Percentiles rank a stretch among this genome's conserved stretches.
These are phyloP conservation scores for Pasiphila rectangulata DNA, from an alignment of 2,888 invertebrate genomes.

Conservation along the genomic window DNA sequence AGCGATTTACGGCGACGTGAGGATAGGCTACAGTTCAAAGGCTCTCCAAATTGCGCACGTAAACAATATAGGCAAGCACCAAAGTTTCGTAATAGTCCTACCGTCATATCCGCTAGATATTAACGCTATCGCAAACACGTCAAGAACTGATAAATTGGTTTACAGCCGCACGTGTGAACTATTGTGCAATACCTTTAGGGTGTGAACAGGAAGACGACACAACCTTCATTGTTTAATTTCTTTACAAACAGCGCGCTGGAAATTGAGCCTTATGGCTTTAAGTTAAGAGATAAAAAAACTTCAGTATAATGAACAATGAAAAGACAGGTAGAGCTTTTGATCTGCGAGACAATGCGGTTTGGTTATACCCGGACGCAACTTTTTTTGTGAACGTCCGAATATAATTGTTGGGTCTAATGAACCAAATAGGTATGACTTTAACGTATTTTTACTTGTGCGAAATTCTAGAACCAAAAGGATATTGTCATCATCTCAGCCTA, in stretches of 20 bases:
- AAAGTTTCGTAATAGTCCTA: slow-evolving; percentile 20
- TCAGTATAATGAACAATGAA: slow-evolving; percentile 11
- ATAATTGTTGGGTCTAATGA: no score
- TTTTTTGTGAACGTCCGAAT: slow-evolving; percentile 4
- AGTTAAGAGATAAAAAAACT: slow-evolving; percentile 10
- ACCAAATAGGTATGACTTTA: no score
- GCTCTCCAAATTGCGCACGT: slow-evolving; percentile 8
- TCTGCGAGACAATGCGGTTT: slow-evolving; percentile 33
- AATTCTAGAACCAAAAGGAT: no score
- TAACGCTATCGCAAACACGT: slow-evolving; percentile 34
- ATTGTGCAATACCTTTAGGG: slow-evolving; percentile 33
- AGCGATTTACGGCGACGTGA: no score
- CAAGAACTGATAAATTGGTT: slow-evolving; percentile 35
- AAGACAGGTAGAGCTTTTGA: slow-evolving; percentile 38
- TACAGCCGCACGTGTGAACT: slow-evolving; percentile 32
- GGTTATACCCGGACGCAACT: slow-evolving; percentile 24
- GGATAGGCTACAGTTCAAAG: neutral
- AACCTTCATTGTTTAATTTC: slow-evolving; percentile 24
- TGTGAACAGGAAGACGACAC: slow-evolving; percentile 32
- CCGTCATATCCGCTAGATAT: slow-evolving; percentile 31
- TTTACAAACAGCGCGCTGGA: slow-evolving; percentile 11
- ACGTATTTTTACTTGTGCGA: no score
- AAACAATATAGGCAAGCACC: slow-evolving; percentile 13
- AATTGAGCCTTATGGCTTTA: slow-evolving; percentile 16
- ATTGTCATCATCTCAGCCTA: no score